Evolutionary conservation across 2,888 invertebrate genomes (phyloP).

Genomic region (Dugesia japonica): DNA sequence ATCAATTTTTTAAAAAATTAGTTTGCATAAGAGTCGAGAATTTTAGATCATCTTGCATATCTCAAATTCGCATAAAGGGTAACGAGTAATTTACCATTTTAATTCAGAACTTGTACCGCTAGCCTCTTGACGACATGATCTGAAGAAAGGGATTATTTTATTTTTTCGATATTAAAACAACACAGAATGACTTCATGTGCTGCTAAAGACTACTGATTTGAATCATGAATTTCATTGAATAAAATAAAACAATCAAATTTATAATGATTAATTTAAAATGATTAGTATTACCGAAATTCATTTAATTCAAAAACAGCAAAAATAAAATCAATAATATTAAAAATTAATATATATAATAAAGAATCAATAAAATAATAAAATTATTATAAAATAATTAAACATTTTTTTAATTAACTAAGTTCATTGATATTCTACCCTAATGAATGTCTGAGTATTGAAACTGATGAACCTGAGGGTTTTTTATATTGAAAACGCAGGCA

Average conservation of each 20-base stretch:
- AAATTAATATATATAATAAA: background rate
- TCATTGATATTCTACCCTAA: background rate
- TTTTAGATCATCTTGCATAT: background rate
- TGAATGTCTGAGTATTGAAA: background rate
- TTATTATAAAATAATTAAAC: background rate
- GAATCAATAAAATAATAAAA: background rate
- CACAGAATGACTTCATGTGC: constrained; percentile 20
- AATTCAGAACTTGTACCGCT: constrained; percentile 28
- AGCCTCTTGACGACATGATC: constrained; percentile 29
- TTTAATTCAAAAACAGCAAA: background rate
- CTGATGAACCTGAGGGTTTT: background rate
- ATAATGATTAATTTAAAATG: background rate
- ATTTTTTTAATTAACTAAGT: background rate
- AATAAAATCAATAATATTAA: background rate
- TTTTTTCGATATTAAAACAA: background rate
- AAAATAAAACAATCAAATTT: background rate
- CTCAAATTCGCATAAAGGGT: background rate
- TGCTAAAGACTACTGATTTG: constrained; percentile 13
- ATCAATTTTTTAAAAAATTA: too few species aligned
- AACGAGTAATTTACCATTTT: constrained; percentile 29
- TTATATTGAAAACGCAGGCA: background rate
- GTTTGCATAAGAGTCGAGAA: too few species aligned
- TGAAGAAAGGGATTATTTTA: background rate
- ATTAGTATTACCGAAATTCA: too few species aligned
- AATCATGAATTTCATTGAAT: background rate